Evolutionary conservation across 2,113 vertebrate species (phyloP).

Genomic region (Chaetorhynchus papuensis): DNA sequence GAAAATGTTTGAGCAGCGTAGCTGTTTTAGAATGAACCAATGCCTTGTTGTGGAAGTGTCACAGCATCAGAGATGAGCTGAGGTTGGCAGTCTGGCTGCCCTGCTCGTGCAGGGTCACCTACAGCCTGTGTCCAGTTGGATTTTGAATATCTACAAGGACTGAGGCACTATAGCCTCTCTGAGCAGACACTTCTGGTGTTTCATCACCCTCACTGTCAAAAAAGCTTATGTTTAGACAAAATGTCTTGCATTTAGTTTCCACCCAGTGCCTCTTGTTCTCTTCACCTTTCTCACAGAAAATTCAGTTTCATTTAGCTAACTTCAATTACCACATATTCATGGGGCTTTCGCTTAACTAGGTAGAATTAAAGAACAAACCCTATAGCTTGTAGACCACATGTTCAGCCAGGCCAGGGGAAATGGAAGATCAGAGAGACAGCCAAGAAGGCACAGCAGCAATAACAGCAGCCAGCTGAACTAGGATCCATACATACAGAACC

Average conservation of each 20-base stretch:
- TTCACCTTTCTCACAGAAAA: background rate
- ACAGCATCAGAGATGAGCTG: background rate
- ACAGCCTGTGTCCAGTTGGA: fast-evolving
- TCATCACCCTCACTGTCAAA: background rate
- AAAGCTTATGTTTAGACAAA: background rate
- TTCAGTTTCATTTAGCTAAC: background rate
- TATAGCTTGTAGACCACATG: background rate
- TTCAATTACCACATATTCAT: background rate
- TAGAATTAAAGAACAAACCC: background rate
- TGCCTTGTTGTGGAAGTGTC: background rate
- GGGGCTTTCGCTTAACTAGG: background rate
- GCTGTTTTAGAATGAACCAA: background rate
- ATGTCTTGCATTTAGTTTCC: background rate
- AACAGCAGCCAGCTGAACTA: background rate
- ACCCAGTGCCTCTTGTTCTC: background rate
- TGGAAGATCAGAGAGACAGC: background rate
- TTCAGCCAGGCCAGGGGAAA: background rate
- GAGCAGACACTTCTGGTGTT: background rate
- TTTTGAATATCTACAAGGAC: background rate
- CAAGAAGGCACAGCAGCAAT: background rate
- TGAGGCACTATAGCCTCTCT: background rate
- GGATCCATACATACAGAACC: background rate
- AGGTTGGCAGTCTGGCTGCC: background rate
- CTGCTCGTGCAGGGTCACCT: background rate
- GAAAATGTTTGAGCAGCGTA: background rate